Evolutionary conservation across 2,888 invertebrate species (phyloP), one percentile per base, ranked within the genome.

Genomic region (Aleiodes leptofemur): DNA sequence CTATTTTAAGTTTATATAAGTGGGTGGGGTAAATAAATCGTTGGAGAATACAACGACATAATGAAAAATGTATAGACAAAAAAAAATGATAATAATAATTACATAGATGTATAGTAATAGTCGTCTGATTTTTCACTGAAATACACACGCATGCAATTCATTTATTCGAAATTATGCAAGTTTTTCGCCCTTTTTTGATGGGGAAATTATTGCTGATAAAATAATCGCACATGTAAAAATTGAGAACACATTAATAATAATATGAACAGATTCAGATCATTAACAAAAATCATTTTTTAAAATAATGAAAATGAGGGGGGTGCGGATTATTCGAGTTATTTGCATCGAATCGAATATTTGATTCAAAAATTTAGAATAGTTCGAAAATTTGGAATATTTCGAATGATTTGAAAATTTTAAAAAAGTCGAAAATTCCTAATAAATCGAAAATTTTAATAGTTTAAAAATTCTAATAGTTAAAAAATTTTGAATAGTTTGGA

Each of bases 31-130:
- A 43, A 7, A 43, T 9, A 16, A 8, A 64, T 64, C 43, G 64
- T 64, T 64, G 43, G 23, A 43, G 43, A 61, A 64, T 23, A 23
- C 64, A 64, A 64, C 64, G 43, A 64, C 43, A 43, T 48, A 48
- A 64, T 34, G 34, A 48, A 64, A 64, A 43, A 43, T 64, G 64
- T 64, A 64, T 64, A 64, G 43, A 64, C 16, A 64, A 23, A 23
- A 23, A 23, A 61, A 43, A 43, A 43, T 43, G 43, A 43, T 43
- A 43, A 64, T 64, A 64, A 64, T 64, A 64, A 64, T 64, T 64
- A 48, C 61, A 13, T 43, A 64, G 64, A 64, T 64, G n/a, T 64
- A 43, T 64, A 64, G 64, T 64, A 23, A 48, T 64, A 14, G 6
- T 14, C 14, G 14, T 55, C 3, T 55, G 55, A 16, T 55, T 55